These are phyloP conservation scores for Macropus fuliginosus DNA, from an alignment of 2,797 vertebrate species.

Conservation along the genomic window DNA sequence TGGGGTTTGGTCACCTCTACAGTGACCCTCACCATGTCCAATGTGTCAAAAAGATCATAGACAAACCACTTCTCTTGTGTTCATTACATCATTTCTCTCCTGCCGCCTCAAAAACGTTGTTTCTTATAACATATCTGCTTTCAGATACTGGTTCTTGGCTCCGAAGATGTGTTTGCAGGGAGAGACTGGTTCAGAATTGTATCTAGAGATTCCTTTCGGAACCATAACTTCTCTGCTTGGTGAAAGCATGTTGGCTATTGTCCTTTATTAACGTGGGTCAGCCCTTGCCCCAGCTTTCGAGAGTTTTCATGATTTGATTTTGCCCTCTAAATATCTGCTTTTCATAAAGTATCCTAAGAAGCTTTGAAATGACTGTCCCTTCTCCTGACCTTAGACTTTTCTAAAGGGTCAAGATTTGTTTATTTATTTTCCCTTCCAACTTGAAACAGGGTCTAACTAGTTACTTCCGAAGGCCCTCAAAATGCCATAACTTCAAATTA, in stretches of 20 bases:
- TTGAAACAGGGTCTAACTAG: not conserved
- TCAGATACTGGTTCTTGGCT: constrained; percentile 54
- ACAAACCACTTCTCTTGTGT: constrained; percentile 45
- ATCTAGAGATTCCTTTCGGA: constrained; percentile 60
- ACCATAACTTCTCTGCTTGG: constrained; percentile 43
- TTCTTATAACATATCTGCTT: constrained; percentile 58
- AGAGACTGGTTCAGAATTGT: constrained; percentile 45
- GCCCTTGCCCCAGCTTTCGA: constrained; percentile 48
- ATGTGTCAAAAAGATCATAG: constrained; percentile 43
- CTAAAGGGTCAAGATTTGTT: not conserved
- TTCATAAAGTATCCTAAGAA: not conserved
- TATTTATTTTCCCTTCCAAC: not conserved
- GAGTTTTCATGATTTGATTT: not conserved
- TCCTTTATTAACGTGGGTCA: not conserved
- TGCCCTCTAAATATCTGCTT: not conserved
- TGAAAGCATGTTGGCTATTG: constrained; percentile 12
- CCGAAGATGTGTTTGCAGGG: constrained; percentile 20
- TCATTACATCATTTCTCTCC: constrained; percentile 2
- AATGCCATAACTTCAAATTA: not conserved
- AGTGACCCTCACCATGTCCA: not conserved
- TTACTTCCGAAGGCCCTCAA: constrained; percentile 16
- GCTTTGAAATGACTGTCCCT: not conserved
- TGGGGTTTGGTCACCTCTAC: not conserved
- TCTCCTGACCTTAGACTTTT: not conserved
- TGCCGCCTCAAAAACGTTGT: constrained; percentile 40